Evolutionary conservation across 2,888 invertebrate species (phyloP), one percentile per base, ranked within the genome.

Genomic region (Fragum sueziense): DNA sequence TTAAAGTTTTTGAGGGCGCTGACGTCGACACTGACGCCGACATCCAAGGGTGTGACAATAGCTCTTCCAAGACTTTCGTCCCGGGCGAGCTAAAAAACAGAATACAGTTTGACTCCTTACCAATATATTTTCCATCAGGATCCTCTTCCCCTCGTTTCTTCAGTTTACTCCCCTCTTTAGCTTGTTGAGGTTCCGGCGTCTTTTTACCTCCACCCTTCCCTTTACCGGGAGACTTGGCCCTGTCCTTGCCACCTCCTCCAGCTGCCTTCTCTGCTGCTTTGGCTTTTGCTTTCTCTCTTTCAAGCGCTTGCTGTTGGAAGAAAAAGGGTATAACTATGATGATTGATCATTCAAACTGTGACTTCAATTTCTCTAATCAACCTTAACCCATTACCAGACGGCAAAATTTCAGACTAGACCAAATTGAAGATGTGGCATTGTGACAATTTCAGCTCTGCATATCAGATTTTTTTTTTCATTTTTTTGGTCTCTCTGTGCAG

Each of bases 131-230:
- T 34, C 86, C 88, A 47, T 91, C 91, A 1, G 87, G 85, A 69
- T 92, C 92, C 76, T 92, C 92, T 59, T 93, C 93, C 25, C 93
- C 93, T 70, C 93, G 80, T 74, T 93, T 93, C 80, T 88, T 90
- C 78, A 93, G 86, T 79, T 93, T 93, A 76, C 89, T 92, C 6
- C 90, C 92, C 17, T 90, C 90, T 78, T 93, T 93, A 29, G 92
- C 90, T 34, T 90, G 83, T 69, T 91, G 89, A 3, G 91, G 89
- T 67, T 93, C 93, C 20, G 92, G 92, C 3, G 93, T 90, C 80
- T 93, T 93, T 82, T 91, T 92, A 4, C 91, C 92, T 14, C 84
- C 88, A 20, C 89, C 89, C 75, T 91, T 91, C 11, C 85, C 87
- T 80, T 92, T 93, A n/a, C 86, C 88, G 4, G 91, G 88, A 47